Evolutionary conservation across 2,888 invertebrate species (phyloP).

Genomic region (Hypselothyrea guttata): DNA sequence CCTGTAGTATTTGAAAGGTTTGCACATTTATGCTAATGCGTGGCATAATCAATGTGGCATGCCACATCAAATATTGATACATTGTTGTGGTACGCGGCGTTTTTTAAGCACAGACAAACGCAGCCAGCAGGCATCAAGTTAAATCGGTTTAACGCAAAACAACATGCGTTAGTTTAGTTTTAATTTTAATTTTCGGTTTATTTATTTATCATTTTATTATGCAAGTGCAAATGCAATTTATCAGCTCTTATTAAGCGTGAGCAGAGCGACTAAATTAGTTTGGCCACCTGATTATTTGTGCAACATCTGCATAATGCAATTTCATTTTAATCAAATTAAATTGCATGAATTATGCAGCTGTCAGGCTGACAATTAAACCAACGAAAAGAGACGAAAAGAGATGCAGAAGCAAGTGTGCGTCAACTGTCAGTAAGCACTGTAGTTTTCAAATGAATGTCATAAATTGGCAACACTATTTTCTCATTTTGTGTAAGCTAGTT

Average conservation of each 20-base stretch:
- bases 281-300: conserved; percentile 22
- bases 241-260: background rate
- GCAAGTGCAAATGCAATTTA: conserved; percentile 9
- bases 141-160: background rate
- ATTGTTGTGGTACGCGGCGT: conserved; percentile 6
- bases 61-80: conserved; percentile 19
- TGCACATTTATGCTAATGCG: conserved; percentile 47
- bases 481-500: too few species aligned
- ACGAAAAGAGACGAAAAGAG: background rate
- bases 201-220: background rate
- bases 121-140: too few species aligned
- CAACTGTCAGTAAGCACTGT: too few species aligned
- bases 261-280: background rate
- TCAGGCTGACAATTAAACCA: conserved; percentile 3
- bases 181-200: too few species aligned
- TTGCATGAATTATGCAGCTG: conserved; percentile 31
- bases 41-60: conserved; percentile 44
- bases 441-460: too few species aligned
- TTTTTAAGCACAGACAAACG: background rate
- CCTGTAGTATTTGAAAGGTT: conserved; percentile 29
- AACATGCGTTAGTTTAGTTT: background rate
- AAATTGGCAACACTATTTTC: too few species aligned
- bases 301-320: conserved; percentile 18
- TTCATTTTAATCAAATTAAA: conserved; percentile 45
- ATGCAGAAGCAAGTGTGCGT: too few species aligned